Percentiles rank a stretch among this genome's conserved stretches.
phyloP scores from a whole-genome alignment of 2,113 vertebrate species.

The Pica pica region DNA sequence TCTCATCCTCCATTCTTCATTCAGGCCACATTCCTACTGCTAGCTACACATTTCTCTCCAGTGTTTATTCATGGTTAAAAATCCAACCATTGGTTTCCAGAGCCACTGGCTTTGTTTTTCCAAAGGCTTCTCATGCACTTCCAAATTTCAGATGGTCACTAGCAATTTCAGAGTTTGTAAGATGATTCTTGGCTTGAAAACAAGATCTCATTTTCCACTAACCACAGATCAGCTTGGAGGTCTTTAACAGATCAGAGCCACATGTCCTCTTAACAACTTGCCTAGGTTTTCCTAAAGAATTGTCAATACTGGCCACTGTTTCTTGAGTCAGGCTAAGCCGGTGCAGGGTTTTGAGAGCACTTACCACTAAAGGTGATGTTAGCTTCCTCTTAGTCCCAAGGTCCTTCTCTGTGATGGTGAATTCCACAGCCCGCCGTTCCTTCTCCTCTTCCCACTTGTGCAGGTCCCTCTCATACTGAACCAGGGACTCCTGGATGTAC shows the following conservation, averaged over 20 bases:
- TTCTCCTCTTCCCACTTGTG: slow-evolving; percentile 75
- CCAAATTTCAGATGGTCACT: neutral
- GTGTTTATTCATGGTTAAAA: neutral
- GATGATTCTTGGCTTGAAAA: neutral
- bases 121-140: neutral
- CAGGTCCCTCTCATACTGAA: slow-evolving; percentile 68
- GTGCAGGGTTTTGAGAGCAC: neutral
- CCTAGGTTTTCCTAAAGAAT: neutral
- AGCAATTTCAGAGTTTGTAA: neutral
- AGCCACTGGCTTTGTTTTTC: neutral
- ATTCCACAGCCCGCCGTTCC: slow-evolving; percentile 73
- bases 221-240: neutral
- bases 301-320: neutral
- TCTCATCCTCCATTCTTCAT: neutral
- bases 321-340: neutral
- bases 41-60: neutral
- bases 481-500: slow-evolving; percentile 61
- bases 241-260: neutral
- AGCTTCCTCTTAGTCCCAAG: slow-evolving; percentile 6
- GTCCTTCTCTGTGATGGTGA: slow-evolving; percentile 80
- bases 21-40: neutral
- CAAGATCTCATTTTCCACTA: neutral
- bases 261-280: neutral
- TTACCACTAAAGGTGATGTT: neutral
- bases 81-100: neutral